A percentile compares a stretch with the other conserved stretches of the same genome.
These are phyloP conservation scores for Antennarius maculatus DNA, from an alignment of 2,797 vertebrate genomes.

Conservation along the genomic window DNA sequence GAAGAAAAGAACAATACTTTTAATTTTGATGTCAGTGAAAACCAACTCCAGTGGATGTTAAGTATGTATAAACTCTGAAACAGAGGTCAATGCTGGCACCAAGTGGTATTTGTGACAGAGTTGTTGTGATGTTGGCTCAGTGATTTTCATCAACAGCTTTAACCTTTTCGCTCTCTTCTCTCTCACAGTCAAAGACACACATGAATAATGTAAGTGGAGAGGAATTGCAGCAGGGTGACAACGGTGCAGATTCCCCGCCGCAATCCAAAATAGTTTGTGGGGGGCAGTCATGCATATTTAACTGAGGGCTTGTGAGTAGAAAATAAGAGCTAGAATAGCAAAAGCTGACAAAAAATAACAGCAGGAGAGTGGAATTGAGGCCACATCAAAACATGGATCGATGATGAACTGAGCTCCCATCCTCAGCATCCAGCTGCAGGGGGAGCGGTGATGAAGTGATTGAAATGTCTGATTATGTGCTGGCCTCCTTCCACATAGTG, in stretches of 20 bases:
- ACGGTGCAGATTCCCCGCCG: conserved; percentile 52
- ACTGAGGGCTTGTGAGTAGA: conserved; percentile 55
- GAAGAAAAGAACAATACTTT: conserved; percentile 5
- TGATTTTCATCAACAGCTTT: conserved; percentile 60
- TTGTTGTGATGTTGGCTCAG: conserved; percentile 50
- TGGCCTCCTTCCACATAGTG: neutral
- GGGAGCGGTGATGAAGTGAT: conserved; percentile 2
- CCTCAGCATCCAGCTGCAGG: conserved; percentile 6
- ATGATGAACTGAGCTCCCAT: conserved; percentile 26
- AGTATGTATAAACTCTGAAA: conserved; percentile 26
- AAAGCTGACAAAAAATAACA: conserved; percentile 39
- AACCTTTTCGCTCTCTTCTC: conserved; percentile 53
- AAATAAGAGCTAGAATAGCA: conserved; percentile 13
- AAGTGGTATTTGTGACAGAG: conserved; percentile 49
- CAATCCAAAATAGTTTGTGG: conserved; percentile 65
- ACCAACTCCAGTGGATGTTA: neutral
- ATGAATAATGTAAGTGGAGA: conserved; percentile 68
- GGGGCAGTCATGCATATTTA: conserved; percentile 67
- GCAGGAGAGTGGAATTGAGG: conserved; percentile 35
- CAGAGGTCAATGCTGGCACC: conserved; percentile 44
- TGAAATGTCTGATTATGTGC: conserved; percentile 32
- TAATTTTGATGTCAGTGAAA: conserved; percentile 11
- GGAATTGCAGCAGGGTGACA: conserved; percentile 66
- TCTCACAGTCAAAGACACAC: conserved; percentile 30
- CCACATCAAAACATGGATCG: conserved; percentile 47